Conservation (phyloP, 1,140 invertebrate genomes). For the Drosophila lowei region DNA sequence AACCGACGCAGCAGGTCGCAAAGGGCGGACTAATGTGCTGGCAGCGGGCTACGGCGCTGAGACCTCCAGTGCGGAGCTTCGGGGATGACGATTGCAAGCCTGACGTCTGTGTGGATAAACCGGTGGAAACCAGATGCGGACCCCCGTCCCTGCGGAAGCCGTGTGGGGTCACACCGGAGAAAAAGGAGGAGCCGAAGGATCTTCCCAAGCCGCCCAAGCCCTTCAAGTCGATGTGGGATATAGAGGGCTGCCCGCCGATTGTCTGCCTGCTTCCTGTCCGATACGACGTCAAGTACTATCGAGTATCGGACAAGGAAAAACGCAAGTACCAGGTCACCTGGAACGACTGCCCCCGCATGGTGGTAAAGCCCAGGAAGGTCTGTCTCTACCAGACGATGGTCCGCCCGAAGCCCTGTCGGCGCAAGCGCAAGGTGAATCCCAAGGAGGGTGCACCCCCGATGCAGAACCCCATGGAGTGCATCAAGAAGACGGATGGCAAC, state of each 20-base stretch:
- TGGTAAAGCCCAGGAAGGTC: constrained; percentile 62
- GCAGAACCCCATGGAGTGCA: constrained; percentile 27
- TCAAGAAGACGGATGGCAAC: not conserved
- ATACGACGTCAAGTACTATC: constrained; percentile 18
- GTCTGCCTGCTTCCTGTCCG: constrained; percentile 34
- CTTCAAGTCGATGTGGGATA: constrained; percentile 23
- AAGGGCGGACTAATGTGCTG: not conserved
- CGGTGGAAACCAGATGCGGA: no score
- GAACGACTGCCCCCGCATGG: constrained; percentile 54
- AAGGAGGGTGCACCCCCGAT: constrained; percentile 4
- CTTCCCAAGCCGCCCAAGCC: not conserved
- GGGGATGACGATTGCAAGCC: no score
- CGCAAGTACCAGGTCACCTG: constrained; percentile 67
- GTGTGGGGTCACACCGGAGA: not conserved
- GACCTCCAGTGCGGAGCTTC: not conserved
- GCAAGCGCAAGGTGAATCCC: constrained; percentile 7
- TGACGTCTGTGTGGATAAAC: no score
- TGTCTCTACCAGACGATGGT: constrained; percentile 36
- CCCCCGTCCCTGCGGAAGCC: no score
- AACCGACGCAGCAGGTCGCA: constrained; percentile 12
- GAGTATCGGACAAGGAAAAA: constrained; percentile 51
- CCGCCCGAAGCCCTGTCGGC: constrained; percentile 27
- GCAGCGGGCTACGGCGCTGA: not conserved
- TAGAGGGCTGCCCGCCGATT: constrained; percentile 7
- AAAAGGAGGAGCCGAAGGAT: not conserved